These are phyloP conservation scores for Porites lutea DNA, from an alignment of 64 coral and sea anemone genomes.

Conservation along the genomic window DNA sequence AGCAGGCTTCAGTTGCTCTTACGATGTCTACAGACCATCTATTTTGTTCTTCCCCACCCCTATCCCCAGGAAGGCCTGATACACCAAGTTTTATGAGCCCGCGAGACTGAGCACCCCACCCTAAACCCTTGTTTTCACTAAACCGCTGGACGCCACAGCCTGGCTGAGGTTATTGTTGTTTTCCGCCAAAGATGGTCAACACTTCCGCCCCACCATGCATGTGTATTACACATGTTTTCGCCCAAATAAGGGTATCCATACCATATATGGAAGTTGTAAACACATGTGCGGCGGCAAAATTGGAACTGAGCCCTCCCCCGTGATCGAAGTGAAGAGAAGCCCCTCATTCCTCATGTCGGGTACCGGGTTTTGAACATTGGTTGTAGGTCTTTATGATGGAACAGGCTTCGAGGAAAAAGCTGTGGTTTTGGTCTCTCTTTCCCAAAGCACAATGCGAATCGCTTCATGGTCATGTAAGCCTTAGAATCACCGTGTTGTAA, in stretches of 20 bases:
- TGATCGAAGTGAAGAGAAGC: neutral
- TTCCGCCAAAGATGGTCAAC: too few species aligned
- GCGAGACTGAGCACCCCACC: too few species aligned
- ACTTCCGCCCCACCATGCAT: neutral
- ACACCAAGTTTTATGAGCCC: too few species aligned
- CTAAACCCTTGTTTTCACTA: too few species aligned
- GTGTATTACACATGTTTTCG: conserved; percentile 23
- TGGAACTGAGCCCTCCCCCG: conserved; percentile 5
- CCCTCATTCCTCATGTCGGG: neutral
- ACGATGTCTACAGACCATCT: too few species aligned
- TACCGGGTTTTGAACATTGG: neutral
- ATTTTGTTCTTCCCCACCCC: too few species aligned
- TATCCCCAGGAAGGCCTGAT: too few species aligned
- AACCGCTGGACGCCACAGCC: too few species aligned
- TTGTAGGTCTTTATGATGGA: neutral
- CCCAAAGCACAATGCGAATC: conserved; percentile 18
- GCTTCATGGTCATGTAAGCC: conserved; percentile 20
- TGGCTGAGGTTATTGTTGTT: too few species aligned
- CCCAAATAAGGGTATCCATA: neutral
- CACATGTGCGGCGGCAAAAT: conserved; percentile 50
- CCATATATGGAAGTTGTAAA: conserved; percentile 39
- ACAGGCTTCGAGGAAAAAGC: neutral
- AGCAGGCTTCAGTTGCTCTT: too few species aligned
- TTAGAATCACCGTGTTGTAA: neutral
- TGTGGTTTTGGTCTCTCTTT: conserved; percentile 9